Percentiles rank a stretch among this genome's conserved stretches.
Conservation (phyloP, 2,113 vertebrate genomes). For the Cairina moschata region DNA sequence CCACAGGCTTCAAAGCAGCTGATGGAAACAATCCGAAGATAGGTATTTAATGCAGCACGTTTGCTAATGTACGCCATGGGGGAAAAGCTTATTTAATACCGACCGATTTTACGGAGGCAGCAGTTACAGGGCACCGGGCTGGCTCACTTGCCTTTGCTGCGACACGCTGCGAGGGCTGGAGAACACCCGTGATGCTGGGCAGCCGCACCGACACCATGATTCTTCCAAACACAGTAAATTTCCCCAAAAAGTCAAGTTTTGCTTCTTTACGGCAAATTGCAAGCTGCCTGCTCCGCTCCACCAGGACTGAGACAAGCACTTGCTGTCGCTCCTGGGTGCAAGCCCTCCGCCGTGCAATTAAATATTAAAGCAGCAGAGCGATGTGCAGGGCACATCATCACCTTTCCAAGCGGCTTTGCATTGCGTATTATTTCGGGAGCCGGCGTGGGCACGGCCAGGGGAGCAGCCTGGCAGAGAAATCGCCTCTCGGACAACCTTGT, state of each 20-base stretch:
- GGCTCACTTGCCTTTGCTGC: background rate
- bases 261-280: background rate
- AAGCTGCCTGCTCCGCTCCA: background rate
- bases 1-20: conserved; percentile 33
- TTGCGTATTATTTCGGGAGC: background rate
- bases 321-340: background rate
- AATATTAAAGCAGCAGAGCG: accelerated
- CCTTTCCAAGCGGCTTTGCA: background rate
- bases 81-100: conserved; percentile 19
- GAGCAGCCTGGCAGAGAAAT: background rate
- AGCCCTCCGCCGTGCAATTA: background rate
- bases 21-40: conserved; percentile 24
- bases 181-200: background rate
- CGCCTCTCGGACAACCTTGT: accelerated
- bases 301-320: background rate
- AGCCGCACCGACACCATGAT: background rate
- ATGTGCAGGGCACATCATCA: accelerated
- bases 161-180: accelerated
- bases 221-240: background rate
- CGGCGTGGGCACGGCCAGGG: background rate
- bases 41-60: background rate
- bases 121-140: background rate
- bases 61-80: background rate
- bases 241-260: background rate
- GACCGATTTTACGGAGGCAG: background rate